These are phyloP conservation scores for Ariolimax columbianus DNA, from an alignment of 2,888 invertebrate species.

Conservation along the genomic window DNA sequence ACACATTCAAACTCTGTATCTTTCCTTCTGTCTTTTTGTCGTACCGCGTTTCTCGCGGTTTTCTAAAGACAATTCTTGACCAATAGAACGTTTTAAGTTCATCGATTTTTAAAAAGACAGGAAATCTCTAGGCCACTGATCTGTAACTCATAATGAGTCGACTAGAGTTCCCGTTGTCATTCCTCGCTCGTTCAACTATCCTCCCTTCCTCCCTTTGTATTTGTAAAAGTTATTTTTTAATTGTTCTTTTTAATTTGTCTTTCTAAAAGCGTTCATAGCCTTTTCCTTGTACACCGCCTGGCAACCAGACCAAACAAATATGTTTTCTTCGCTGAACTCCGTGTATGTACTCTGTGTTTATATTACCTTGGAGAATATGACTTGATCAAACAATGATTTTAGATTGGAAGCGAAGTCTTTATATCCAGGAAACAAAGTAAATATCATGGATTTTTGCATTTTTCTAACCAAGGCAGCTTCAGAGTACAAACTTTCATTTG, in stretches of 20 bases:
- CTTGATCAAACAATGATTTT: background rate
- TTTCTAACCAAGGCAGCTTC: no score
- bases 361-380: background rate
- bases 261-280: background rate
- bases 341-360: background rate
- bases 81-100: background rate
- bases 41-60: background rate
- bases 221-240: no score
- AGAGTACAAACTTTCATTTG: no score
- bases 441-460: no score
- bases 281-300: background rate
- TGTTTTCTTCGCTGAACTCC: background rate
- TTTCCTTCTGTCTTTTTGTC: background rate
- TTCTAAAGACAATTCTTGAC: background rate
- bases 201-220: background rate
- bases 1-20: background rate
- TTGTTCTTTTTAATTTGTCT: background rate
- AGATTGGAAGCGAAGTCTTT: background rate
- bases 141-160: background rate
- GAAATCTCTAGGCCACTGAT: background rate
- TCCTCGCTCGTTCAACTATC: background rate
- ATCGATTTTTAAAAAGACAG: background rate
- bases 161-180: background rate
- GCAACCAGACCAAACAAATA: constrained; percentile 4
- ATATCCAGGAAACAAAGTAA: no score